phyloP scores from a whole-genome alignment of 2,888 invertebrate genomes.

The Nymphalis c-album region DNA sequence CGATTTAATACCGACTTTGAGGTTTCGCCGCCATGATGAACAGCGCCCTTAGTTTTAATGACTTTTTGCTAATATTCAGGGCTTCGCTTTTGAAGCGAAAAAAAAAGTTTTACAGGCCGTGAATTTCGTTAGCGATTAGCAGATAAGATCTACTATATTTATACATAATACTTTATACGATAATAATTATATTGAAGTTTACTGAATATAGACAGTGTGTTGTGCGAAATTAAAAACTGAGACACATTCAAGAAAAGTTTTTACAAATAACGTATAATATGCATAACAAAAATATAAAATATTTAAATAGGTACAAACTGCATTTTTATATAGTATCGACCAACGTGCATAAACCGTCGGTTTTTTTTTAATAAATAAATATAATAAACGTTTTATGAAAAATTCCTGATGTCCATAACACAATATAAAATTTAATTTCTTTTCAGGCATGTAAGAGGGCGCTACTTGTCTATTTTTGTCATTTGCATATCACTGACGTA shows the following conservation, averaged over 20 bases:
- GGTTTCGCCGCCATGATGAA: conserved; percentile 70
- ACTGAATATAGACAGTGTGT: too few relatives aligned
- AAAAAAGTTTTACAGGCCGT: conserved; percentile 56
- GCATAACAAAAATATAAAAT: not conserved
- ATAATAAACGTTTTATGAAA: conserved; percentile 20
- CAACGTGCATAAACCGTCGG: not conserved
- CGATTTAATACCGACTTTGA: conserved; percentile 75
- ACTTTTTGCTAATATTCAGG: conserved; percentile 80
- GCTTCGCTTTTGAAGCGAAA: conserved; percentile 60
- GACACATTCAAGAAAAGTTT: too few relatives aligned
- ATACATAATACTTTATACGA: conserved; percentile 1
- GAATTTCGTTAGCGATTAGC: conserved; percentile 57
- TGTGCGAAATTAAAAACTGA: too few relatives aligned
- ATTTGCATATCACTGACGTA: conserved; percentile 66
- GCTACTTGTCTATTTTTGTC: conserved; percentile 56
- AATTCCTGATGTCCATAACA: conserved; percentile 17
- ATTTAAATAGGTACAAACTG: not conserved
- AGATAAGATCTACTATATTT: conserved; percentile 38
- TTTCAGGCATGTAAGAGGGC: conserved; percentile 41
- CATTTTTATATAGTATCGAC: not conserved
- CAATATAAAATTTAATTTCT: conserved; percentile 35
- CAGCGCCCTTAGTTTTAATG: conserved; percentile 79
- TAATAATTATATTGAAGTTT: not conserved
- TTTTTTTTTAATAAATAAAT: conserved; percentile 19
- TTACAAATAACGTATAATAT: too few relatives aligned